Evolutionary conservation across 2,797 vertebrate species (phyloP), one percentile per base, ranked within the genome.

Genomic region (Babyrousa celebensis): DNA sequence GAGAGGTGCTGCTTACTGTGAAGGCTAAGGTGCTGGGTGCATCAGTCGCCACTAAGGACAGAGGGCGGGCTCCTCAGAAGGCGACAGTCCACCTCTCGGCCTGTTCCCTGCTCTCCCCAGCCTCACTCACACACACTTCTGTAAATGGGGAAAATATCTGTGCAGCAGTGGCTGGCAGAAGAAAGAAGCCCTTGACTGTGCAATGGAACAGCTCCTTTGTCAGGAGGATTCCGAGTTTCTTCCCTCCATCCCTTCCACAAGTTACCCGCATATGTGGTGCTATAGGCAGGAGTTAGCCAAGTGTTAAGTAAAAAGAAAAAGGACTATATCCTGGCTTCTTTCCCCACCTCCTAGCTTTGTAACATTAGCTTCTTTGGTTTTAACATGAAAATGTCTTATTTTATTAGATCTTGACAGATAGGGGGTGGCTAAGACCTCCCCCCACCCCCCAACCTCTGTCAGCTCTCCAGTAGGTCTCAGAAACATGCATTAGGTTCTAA

Each of bases 1-100:
- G 99, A 99, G 97, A 98, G 99, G 96, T 99, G 99, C 97, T 99
- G 99, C 99, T 99, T 99, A 98, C 99, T 99, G 98, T 99, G 99
- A 99, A 97, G 52, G 62, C 92, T 95, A 77, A 36, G 92, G 89
- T 93, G 96, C 88, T 67, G 85, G 84, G 79, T 96, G 88, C 96
- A 95, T 56, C 88, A 87, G 43, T 96, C 67, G 72, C 97, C 96
- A 43, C 97, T 78, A 80, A 96, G 96, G 97, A 98, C 97, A 80
- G 52, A 94, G 98, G 98, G 96, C 95, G 91, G 96, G 96, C 96
- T 95, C 43, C 75, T 93, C 94, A 88, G 95, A 97, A 97, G 98
- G 94, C 97, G 95, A 56, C 89, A 86, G 97, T 60, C 88, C 74
- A 93, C 97, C 96, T 91, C 32, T 92, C 62, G 25, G 29, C 15